These are phyloP conservation scores for Setophaga petechia DNA, from an alignment of 2,113 vertebrate genomes.

Conservation along the genomic window DNA sequence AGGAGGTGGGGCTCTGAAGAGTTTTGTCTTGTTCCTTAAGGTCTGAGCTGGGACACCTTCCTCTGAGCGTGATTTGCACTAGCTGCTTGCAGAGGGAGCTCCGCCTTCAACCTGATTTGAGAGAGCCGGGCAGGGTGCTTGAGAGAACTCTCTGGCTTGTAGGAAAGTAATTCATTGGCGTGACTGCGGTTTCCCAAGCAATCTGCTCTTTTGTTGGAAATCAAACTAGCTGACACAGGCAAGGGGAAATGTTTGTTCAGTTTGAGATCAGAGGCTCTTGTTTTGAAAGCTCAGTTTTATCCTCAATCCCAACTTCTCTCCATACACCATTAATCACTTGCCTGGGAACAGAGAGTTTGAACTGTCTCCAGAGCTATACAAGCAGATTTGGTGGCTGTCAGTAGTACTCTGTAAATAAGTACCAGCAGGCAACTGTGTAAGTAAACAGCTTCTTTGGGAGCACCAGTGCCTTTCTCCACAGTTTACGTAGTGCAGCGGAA, in stretches of 20 bases:
- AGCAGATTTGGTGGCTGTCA: slow-evolving; percentile 46
- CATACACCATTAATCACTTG: slow-evolving; percentile 35
- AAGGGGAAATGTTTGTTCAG: slow-evolving; percentile 43
- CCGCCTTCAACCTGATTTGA: background rate
- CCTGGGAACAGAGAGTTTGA: slow-evolving; percentile 27
- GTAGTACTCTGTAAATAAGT: slow-evolving; percentile 59
- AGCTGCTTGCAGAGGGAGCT: background rate
- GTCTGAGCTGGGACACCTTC: background rate
- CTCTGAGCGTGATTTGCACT: background rate
- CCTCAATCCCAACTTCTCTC: background rate
- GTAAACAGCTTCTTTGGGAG: slow-evolving; percentile 63
- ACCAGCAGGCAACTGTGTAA: slow-evolving; percentile 32
- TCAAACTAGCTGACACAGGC: slow-evolving; percentile 39
- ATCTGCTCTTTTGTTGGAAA: background rate
- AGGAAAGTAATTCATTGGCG: background rate
- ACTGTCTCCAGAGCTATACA: slow-evolving; percentile 30
- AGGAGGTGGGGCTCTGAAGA: background rate
- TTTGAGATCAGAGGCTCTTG: slow-evolving; percentile 40
- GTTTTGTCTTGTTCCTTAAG: background rate
- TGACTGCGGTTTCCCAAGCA: background rate
- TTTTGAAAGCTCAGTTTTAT: slow-evolving; percentile 55
- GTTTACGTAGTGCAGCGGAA: background rate
- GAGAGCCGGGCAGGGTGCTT: background rate
- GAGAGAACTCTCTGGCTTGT: background rate
- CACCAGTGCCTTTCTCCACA: background rate